Evolutionary conservation across 2,888 invertebrate species (phyloP), one percentile per base, ranked within the genome.

Genomic region (Andrena bicolor): DNA sequence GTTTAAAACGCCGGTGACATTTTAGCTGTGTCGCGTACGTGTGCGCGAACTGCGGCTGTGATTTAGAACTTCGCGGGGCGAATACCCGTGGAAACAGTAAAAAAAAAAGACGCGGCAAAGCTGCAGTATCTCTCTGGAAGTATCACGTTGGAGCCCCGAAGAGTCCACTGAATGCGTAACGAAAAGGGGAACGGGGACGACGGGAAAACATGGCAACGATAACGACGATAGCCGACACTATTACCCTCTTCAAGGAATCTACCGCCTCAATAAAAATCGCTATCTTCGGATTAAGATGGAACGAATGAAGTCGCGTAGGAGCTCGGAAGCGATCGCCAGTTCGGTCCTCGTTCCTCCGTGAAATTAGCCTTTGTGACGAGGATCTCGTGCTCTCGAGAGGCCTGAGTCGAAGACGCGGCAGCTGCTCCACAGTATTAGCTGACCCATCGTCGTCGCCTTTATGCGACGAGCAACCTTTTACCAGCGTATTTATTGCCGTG

Each of bases 311-410:
- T 26, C 16, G 41, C 20, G 60, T 35, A 28, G 23, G 41, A 23
- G 30, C 53, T 3, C 6, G 10, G 30, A 63, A 16, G n/a, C 2
- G 35, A 23, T 51, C 35, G 35, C n/a, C 79, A 64, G 63, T 69
- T 35, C 51, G 41, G 53, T 68, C 53, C 56, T 51, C 64, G 76
- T 73, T 56, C 60, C 65, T 72, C 28, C 71, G 48, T 76, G 69
- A 85, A 87, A 88, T 88, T 85, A 87, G 75, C 79, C 69, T 79
- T 76, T 77, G 68, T 82, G 75, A 64, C 66, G 53, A 77, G 81
- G 79, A 83, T 69, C 86, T 10, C 41, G 32, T 41, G 51, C 63
- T 70, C 68, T 74, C 58, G n/a, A 63, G 65, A 64, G 70, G 53
- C 28, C 49, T 51, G 73, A 78, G 72, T 58, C 48, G 64, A 80